A percentile compares a stretch with the other conserved stretches of the same genome.
phyloP scores from a whole-genome alignment of 1,140 invertebrate species.

The Eupristina koningsbergeri region DNA sequence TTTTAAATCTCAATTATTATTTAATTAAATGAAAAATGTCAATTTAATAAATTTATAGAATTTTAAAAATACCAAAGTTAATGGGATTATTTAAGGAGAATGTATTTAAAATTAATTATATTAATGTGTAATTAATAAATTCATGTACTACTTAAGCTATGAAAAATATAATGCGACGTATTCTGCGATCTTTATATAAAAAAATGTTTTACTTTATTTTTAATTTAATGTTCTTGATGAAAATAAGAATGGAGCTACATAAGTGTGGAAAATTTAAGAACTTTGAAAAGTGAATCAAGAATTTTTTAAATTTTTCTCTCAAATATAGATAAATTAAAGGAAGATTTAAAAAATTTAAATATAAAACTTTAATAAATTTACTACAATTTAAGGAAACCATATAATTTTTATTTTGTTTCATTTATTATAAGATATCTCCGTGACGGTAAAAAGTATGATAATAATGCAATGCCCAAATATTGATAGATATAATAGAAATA shows the following conservation, averaged over 20 bases:
- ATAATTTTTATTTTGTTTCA: slow-evolving; percentile 28
- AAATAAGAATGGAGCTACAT: neutral
- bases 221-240: neutral
- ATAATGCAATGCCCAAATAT: slow-evolving; percentile 48
- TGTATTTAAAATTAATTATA: neutral
- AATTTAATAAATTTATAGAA: slow-evolving; percentile 8
- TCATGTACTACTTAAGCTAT: neutral
- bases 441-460: slow-evolving; percentile 39
- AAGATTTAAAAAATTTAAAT: neutral
- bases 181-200: neutral
- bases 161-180: neutral
- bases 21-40: neutral
- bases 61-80: neutral
- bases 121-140: neutral
- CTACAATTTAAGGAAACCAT: neutral
- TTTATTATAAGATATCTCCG: slow-evolving; percentile 12
- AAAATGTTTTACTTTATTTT: neutral
- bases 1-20: neutral
- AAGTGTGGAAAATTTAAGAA: neutral
- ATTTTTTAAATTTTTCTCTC: neutral
- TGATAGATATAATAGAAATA: slow-evolving; percentile 29
- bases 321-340: neutral
- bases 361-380: neutral
- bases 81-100: neutral
- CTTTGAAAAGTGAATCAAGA: neutral